Conservation (phyloP, 2,888 invertebrate species). For the Volucella inanis region DNA sequence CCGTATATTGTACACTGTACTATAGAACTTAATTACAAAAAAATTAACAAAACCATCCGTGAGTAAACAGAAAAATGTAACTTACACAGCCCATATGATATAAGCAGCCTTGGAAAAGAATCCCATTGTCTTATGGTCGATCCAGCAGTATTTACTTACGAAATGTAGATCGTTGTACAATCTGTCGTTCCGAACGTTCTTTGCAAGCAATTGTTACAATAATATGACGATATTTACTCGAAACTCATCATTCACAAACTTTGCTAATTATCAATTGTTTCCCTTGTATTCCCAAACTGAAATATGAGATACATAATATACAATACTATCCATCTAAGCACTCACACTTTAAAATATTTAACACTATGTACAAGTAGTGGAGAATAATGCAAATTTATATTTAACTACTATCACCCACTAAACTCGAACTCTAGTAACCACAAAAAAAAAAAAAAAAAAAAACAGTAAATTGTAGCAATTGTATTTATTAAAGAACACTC, state of each 20-base stretch:
- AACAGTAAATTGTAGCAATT: background rate
- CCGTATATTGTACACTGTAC: no score
- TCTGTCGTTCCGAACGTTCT: conserved; percentile 11
- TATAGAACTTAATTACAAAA: background rate
- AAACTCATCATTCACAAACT: conserved; percentile 32
- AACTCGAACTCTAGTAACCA: conserved; percentile 13
- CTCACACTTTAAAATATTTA: conserved; percentile 9
- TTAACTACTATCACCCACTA: conserved; percentile 11
- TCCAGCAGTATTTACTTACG: conserved; percentile 37
- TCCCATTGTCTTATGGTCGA: conserved; percentile 84
- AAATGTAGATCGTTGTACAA: conserved; percentile 34
- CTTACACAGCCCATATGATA: conserved; percentile 92
- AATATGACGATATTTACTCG: conserved; percentile 30
- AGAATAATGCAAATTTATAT: background rate
- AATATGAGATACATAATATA: conserved; percentile 25
- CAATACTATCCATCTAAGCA: background rate
- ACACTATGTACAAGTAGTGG: background rate
- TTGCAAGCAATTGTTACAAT: conserved; percentile 40
- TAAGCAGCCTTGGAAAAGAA: conserved; percentile 91
- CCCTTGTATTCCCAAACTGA: conserved; percentile 24
- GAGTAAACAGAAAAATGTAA: conserved; percentile 77
- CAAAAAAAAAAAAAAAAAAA: background rate
- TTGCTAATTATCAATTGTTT: conserved; percentile 56
- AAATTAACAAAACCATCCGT: background rate
- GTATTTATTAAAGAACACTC: background rate